Evolutionary conservation across 2,797 vertebrate species (phyloP).

Genomic region (Girardinus metallicus): DNA sequence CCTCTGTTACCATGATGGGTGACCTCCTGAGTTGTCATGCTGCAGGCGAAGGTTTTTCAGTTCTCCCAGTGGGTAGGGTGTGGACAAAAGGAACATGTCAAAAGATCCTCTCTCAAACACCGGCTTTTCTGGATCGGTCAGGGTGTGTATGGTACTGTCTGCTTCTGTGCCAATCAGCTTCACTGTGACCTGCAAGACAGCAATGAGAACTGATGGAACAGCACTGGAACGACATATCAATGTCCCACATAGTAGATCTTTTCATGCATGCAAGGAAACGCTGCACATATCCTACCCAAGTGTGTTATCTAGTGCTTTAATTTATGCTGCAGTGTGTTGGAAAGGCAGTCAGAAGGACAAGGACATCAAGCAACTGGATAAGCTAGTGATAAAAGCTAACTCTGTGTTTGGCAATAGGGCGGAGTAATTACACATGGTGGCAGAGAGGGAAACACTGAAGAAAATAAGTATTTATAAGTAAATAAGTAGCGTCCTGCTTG

Average conservation of each 20-base stretch:
- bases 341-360: too few relatives aligned
- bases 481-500: too few relatives aligned
- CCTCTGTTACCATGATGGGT: slow-evolving; percentile 78
- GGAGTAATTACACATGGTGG: too few relatives aligned
- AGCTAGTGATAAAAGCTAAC: too few relatives aligned
- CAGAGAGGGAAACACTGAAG: too few relatives aligned
- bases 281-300: too few relatives aligned
- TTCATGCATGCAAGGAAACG: too few relatives aligned
- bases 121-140: slow-evolving; percentile 81
- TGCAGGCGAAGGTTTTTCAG: slow-evolving; percentile 81
- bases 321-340: too few relatives aligned
- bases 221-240: slow-evolving; percentile 2
- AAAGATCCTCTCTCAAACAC: slow-evolving; percentile 83
- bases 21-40: slow-evolving; percentile 83
- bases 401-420: too few relatives aligned
- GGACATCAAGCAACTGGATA: too few relatives aligned
- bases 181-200: slow-evolving; percentile 73
- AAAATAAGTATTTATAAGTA: too few relatives aligned
- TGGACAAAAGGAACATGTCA: slow-evolving; percentile 85
- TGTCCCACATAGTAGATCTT: background rate
- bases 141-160: slow-evolving; percentile 75
- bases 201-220: background rate
- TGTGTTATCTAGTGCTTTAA: too few relatives aligned
- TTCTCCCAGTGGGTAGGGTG: slow-evolving; percentile 81
- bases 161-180: slow-evolving; percentile 81